These are phyloP conservation scores for Arctia plantaginis DNA, from an alignment of 2,888 invertebrate genomes.

Conservation along the genomic window DNA sequence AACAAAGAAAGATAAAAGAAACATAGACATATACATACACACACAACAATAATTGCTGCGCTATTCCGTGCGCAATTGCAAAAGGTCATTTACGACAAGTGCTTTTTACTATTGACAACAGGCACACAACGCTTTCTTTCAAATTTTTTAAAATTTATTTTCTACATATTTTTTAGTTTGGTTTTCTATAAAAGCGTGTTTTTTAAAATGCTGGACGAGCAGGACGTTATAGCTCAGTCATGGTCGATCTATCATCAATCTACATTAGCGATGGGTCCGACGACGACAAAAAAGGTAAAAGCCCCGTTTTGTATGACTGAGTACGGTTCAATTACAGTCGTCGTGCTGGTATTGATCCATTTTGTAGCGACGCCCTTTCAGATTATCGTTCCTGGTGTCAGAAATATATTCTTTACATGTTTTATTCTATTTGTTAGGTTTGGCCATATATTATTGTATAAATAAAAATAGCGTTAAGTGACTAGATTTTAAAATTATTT, in stretches of 20 bases:
- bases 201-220: constrained; percentile 13
- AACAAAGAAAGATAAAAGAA: no score
- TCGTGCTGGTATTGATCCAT: constrained; percentile 3
- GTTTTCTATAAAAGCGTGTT: no score
- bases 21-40: no score
- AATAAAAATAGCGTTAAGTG: background rate
- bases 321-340: constrained; percentile 30
- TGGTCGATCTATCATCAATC: constrained; percentile 41
- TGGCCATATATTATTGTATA: background rate
- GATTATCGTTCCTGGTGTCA: background rate
- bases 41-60: no score
- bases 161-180: no score
- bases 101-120: no score
- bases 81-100: no score
- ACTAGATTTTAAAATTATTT: no score
- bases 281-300: constrained; percentile 41
- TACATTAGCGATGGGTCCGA: constrained; percentile 34
- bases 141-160: no score
- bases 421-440: background rate
- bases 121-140: no score
- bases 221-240: constrained; percentile 32
- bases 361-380: background rate
- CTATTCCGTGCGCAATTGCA: no score
- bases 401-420: background rate
- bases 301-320: constrained; percentile 29